Conservation (phyloP, 2,888 invertebrate genomes). For the Taphrorychus bicolor region DNA sequence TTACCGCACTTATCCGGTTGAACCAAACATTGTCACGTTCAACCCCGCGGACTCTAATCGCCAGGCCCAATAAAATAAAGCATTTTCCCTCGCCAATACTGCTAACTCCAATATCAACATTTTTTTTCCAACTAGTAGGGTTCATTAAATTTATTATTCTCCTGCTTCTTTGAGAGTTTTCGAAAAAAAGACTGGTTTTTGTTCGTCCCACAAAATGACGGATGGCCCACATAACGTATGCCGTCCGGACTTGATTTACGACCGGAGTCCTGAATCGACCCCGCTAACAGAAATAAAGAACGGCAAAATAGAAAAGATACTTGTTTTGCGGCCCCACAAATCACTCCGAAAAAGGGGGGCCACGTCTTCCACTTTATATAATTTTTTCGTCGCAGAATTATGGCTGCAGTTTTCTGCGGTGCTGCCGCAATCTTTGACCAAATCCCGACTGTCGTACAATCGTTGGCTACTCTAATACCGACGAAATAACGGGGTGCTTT, state of each 20-base stretch:
- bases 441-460: not conserved
- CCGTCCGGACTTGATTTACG: conserved; percentile 58
- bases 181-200: conserved; percentile 16
- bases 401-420: not conserved
- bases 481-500: conserved; percentile 47
- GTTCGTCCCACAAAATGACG: conserved; percentile 53
- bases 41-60: not conserved
- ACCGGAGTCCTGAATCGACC: conserved; percentile 49
- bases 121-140: not conserved
- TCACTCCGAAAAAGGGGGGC: conserved; percentile 48
- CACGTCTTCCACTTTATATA: conserved; percentile 40
- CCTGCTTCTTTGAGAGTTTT: not conserved
- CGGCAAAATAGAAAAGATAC: conserved; percentile 60
- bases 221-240: conserved; percentile 57
- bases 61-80: not conserved
- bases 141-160: not conserved
- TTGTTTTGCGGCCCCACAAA: conserved; percentile 59
- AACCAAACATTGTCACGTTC: not conserved
- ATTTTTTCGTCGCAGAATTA: conserved; percentile 34
- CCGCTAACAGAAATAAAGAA: conserved; percentile 57
- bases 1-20: not conserved
- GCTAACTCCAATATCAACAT: no score
- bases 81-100: not conserved
- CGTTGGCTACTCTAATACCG: not conserved
- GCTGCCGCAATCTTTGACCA: not conserved